Conservation (phyloP, 2,888 invertebrate species). For the Drosophila atripex region DNA sequence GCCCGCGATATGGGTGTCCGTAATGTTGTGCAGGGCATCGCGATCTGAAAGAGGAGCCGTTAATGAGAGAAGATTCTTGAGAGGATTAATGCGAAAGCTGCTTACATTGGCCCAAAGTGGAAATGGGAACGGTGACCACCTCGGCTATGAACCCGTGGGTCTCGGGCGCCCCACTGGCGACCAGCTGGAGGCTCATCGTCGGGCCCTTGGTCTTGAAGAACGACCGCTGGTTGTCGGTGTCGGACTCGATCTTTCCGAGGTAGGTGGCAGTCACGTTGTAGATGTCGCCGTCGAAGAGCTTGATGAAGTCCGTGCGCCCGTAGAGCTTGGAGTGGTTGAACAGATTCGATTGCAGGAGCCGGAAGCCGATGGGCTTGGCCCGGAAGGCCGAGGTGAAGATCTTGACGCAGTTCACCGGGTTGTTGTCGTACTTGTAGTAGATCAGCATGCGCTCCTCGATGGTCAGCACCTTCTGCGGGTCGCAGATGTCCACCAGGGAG, state of each 20-base stretch:
- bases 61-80: neutral
- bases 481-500: conserved; percentile 98
- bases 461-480: conserved; percentile 94
- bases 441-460: conserved; percentile 95
- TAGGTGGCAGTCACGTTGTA: conserved; percentile 91
- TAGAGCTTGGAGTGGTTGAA: conserved; percentile 93
- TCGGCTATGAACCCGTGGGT: conserved; percentile 98
- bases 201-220: conserved; percentile 90
- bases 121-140: conserved; percentile 96
- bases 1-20: conserved; percentile 90
- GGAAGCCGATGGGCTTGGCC: conserved; percentile 94
- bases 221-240: conserved; percentile 89
- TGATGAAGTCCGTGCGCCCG: conserved; percentile 92
- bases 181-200: conserved; percentile 94
- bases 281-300: conserved; percentile 96
- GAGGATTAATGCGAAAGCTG: conserved; percentile 66
- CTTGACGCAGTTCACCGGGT: conserved; percentile 98
- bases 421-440: conserved; percentile 98
- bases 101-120: conserved; percentile 95
- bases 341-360: conserved; percentile 95
- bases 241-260: conserved; percentile 90
- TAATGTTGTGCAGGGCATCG: conserved; percentile 95
- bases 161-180: conserved; percentile 97
- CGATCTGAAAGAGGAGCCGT: conserved; percentile 88
- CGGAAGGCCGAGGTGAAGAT: conserved; percentile 94